Conservation (phyloP, 2,113 vertebrate species). For the Dendropsophus ebraccatus region DNA sequence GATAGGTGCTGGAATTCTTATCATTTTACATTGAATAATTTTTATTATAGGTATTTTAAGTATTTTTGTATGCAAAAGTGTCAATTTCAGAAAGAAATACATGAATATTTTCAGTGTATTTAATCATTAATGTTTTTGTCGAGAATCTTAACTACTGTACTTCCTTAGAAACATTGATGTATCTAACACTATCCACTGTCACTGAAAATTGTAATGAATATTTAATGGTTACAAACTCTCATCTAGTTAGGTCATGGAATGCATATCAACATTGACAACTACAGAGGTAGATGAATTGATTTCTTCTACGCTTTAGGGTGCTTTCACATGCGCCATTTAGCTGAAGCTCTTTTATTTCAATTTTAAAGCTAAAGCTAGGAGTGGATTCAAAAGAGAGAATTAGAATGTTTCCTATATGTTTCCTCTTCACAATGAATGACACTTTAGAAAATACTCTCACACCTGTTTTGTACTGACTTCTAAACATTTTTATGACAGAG, state of each 20-base stretch:
- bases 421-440: too few relatives aligned
- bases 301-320: too few relatives aligned
- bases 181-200: background rate
- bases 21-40: too few relatives aligned
- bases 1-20: too few relatives aligned
- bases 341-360: too few relatives aligned
- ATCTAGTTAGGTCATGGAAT: constrained; percentile 10
- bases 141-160: background rate
- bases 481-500: too few relatives aligned
- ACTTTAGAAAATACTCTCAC: background rate
- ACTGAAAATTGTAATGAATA: background rate
- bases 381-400: too few relatives aligned
- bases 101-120: background rate
- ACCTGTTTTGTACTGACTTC: background rate
- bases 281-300: constrained; percentile 10
- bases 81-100: background rate
- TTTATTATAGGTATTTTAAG: too few relatives aligned
- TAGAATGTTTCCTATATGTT: too few relatives aligned
- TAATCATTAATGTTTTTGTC: background rate
- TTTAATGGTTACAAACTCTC: constrained; percentile 28
- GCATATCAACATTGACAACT: background rate
- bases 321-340: too few relatives aligned
- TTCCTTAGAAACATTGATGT: background rate
- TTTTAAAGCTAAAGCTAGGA: too few relatives aligned
- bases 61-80: background rate